These are phyloP conservation scores for Anoplolepis gracilipes DNA, from an alignment of 1,140 invertebrate species.

Conservation along the genomic window DNA sequence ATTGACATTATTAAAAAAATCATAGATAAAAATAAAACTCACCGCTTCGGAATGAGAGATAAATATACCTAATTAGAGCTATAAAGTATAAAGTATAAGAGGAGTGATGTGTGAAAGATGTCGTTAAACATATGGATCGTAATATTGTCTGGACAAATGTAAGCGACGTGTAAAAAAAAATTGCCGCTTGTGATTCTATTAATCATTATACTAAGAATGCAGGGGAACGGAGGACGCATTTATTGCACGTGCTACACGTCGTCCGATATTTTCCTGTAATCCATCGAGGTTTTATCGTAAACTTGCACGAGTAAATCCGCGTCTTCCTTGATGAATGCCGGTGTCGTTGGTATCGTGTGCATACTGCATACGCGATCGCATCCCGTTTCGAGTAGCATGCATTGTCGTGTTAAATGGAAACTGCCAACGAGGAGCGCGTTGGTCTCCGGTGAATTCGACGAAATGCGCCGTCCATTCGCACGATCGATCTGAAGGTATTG, in stretches of 20 bases:
- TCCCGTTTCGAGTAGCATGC: slow-evolving; percentile 44
- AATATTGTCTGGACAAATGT: background rate
- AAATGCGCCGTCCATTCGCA: background rate
- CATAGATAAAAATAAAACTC: too few relatives aligned
- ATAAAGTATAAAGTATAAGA: too few relatives aligned
- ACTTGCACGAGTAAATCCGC: slow-evolving; percentile 48
- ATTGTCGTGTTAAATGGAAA: slow-evolving; percentile 61
- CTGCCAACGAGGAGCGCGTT: slow-evolving; percentile 1
- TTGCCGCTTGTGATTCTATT: too few relatives aligned
- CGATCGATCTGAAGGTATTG: slow-evolving; percentile 55
- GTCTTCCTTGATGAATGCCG: slow-evolving; percentile 49
- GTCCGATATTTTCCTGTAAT: slow-evolving; percentile 27
- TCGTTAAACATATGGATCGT: background rate
- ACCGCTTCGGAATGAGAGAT: too few relatives aligned
- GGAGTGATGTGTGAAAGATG: too few relatives aligned
- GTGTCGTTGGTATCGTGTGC: background rate
- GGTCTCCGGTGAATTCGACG: slow-evolving; percentile 50
- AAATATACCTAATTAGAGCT: too few relatives aligned
- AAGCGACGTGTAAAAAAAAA: background rate
- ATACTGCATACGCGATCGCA: slow-evolving; percentile 52
- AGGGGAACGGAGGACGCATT: background rate
- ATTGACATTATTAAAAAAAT: too few relatives aligned
- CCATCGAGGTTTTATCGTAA: slow-evolving; percentile 41
- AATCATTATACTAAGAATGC: background rate
- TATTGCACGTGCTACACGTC: background rate